Evolutionary conservation across 1,140 invertebrate species (phyloP), one percentile per base, ranked within the genome.

Genomic region (Heliconius congener): DNA sequence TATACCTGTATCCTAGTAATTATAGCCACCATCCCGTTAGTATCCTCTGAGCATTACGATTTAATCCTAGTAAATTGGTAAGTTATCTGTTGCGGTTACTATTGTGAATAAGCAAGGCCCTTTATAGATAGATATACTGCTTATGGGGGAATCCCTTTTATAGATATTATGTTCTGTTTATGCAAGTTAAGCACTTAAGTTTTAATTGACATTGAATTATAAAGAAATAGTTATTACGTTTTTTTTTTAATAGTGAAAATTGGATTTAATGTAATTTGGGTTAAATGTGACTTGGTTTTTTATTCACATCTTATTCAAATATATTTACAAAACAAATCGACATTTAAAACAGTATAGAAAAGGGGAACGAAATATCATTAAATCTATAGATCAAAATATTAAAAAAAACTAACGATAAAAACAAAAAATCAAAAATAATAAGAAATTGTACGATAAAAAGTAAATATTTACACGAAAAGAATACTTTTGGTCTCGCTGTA

Each of bases 51-150:
- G 84, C 82, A 86, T 87, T 90, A 88, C 87, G 84, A 88, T 84
- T 86, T 89, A 90, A 89, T 89, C 87, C 81, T 30, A 81, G 77
- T 84, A 88, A 86, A 90, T 89, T 88, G 78, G 82, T 82, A 73
- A 82, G 84, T 84, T 88, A 86, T 86, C 85, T 85, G 73, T 57
- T 77, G 66, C 50, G 27, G 73, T 57, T 39, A 27, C 18, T 60
- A 76, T 74, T 74, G 76, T 84, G 83, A 86, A 88, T 78, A 73
- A 73, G 34, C 72, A 78, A 78, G 50, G 50, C 13, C 8, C 50
- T 52, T 19, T 52, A 19, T 19, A 52, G 50, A 52, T 19, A 52
- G 50, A 46, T 46, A 46, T 46, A 46, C 42, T 46, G 42, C 13
- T 46, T 46, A 1, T 46, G 42, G 16, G 13, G 30, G 9, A 57